Evolutionary conservation across 2,797 vertebrate species (phyloP).

Genomic region (Gymnocypris eckloni): DNA sequence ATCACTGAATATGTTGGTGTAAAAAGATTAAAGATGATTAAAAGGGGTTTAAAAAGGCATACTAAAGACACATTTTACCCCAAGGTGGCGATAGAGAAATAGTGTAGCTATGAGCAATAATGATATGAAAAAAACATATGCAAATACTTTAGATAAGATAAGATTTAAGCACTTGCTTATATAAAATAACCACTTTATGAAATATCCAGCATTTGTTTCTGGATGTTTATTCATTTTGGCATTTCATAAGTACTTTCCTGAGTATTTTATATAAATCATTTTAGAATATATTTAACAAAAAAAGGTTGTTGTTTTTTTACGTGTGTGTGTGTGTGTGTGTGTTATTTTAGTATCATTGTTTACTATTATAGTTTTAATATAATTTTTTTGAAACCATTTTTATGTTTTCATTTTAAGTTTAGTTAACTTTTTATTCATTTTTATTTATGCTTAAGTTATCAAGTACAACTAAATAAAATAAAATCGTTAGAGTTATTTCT

Average conservation of each 20-base stretch:
- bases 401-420: no score
- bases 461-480: no score
- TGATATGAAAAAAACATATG: no score
- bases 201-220: neutral
- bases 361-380: no score
- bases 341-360: no score
- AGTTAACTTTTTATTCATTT: no score
- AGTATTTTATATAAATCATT: neutral
- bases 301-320: no score
- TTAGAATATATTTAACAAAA: no score
- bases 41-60: neutral
- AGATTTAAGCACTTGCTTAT: no score
- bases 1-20: neutral
- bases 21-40: neutral
- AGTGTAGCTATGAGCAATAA: neutral
- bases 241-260: neutral
- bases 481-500: neutral
- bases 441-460: no score
- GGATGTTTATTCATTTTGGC: neutral
- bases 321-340: no score
- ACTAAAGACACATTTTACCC: neutral
- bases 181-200: neutral
- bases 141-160: neutral
- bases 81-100: neutral
- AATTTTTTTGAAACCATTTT: no score